Evolutionary conservation across 2,888 invertebrate species (phyloP).

Genomic region (Ceramica pisi): DNA sequence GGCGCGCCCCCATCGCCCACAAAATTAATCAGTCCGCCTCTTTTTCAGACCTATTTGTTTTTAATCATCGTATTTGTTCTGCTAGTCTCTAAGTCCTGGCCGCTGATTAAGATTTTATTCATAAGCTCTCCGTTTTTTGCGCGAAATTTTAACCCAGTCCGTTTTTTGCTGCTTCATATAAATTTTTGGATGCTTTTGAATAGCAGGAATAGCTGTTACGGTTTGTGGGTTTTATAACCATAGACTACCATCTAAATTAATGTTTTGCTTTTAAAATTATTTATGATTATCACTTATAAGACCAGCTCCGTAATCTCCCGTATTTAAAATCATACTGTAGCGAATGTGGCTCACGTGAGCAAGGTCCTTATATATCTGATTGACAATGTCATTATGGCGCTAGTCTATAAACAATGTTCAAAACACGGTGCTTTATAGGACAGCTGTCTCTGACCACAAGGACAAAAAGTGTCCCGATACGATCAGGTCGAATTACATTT

Average conservation of each 20-base stretch:
- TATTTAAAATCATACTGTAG: conserved; percentile 38
- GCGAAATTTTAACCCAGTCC: conserved; percentile 54
- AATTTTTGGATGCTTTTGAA: conserved; percentile 3
- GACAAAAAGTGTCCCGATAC: conserved; percentile 88
- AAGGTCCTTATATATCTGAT: conserved; percentile 61
- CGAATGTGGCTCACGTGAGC: conserved; percentile 55
- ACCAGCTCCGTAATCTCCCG: conserved; percentile 14
- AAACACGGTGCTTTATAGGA: conserved; percentile 81
- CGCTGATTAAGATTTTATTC: conserved; percentile 91
- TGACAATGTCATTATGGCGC: conserved; percentile 73
- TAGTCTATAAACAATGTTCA: conserved; percentile 83
- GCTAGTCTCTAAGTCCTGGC: conserved; percentile 75
- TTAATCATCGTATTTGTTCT: conserved; percentile 84
- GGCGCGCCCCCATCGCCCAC: conserved; percentile 77
- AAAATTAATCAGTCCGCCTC: conserved; percentile 88
- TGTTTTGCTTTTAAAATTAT: background rate
- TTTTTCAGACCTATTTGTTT: conserved; percentile 87
- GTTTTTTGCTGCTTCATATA: conserved; percentile 46
- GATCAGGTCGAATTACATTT: conserved; percentile 89
- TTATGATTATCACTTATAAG: conserved; percentile 11
- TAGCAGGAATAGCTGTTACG: background rate
- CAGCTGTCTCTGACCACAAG: conserved; percentile 89
- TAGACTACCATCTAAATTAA: conserved; percentile 17
- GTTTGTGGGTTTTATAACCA: conserved; percentile 20
- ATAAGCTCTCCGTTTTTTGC: conserved; percentile 78